Percentiles rank a stretch among this genome's conserved stretches.
Conservation (phyloP, 2,888 invertebrate species). For the Folsomia candida region DNA sequence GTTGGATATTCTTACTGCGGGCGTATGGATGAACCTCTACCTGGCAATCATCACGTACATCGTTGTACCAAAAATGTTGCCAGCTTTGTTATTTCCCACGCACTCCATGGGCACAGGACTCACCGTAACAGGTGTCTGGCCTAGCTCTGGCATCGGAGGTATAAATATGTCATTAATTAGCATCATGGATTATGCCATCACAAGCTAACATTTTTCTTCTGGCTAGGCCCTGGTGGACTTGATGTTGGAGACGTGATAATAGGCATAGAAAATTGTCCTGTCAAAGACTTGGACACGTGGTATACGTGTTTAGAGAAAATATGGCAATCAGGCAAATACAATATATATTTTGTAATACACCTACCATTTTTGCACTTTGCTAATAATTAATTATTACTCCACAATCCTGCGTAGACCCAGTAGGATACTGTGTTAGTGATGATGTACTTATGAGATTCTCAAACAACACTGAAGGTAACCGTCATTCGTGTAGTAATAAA, state of each 20-base stretch:
- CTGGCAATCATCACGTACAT: slow-evolving; percentile 48
- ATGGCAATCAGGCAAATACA: slow-evolving; percentile 47
- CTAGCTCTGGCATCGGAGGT: slow-evolving; percentile 49
- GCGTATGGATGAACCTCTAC: slow-evolving; percentile 50
- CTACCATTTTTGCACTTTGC: no score
- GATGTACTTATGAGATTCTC: slow-evolving; percentile 44
- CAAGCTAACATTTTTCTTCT: slow-evolving; percentile 1
- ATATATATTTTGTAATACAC: no score
- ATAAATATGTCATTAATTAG: slow-evolving; percentile 5
- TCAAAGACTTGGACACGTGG: slow-evolving; percentile 48
- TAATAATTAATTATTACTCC: no score
- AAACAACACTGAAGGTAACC: slow-evolving; percentile 47
- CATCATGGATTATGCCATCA: background rate
- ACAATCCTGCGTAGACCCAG: no score
- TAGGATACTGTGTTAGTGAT: slow-evolving; percentile 45
- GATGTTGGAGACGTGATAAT: slow-evolving; percentile 48
- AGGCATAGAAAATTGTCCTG: slow-evolving; percentile 48
- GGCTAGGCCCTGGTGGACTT: slow-evolving; percentile 46
- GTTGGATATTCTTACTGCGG: slow-evolving; percentile 49
- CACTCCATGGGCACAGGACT: slow-evolving; percentile 47
- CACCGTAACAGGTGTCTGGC: slow-evolving; percentile 44
- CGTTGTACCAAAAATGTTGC: slow-evolving; percentile 46
- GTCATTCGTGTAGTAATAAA: background rate
- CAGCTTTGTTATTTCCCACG: slow-evolving; percentile 46
- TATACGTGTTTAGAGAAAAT: slow-evolving; percentile 47